Evolutionary conservation across 2,113 vertebrate genomes (phyloP), one percentile per base, ranked within the genome.

Genomic region (Rhea americana): DNA sequence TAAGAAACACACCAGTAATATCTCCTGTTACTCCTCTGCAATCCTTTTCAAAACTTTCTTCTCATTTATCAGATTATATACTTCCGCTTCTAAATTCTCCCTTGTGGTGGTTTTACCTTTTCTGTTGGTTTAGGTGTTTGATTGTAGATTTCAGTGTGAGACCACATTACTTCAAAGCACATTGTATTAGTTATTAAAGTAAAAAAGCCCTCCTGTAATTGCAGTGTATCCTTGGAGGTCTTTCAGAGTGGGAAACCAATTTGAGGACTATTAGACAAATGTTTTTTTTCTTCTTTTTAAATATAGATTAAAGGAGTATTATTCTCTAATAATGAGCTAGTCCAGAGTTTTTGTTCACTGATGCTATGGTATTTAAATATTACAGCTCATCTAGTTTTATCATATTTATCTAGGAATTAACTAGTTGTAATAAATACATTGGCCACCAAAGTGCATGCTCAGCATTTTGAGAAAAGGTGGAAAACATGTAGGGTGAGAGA

Each of bases 1-100:
- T 95, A 98, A 98, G 96, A 98, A 96, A 97, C 95, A 97, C 85
- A 96, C 70, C 72, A 90, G 82, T 91, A 95, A 78, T 97, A 96
- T 91, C 94, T 97, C 94, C 85, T 94, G 58, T 95, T 97, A 94
- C 87, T 94, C 67, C 67, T 96, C 83, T 90, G 74, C 89, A 97
- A 95, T 92, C 87, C 88, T 94, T 97, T 95, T 94, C 84, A 94
- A 97, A 96, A 95, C 53, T 82, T 92, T 95, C 91, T 91, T 95
- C 81, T 83, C 58, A 5, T 93, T 97, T 97, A 93, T 96, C 93
- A 95, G 86, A 94, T 96, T 93, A 95, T 55, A 82, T 47, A 91
- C 70, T 96, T 96, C 85, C 91, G 39, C 92, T 95, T 92, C 82
- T 93, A 95, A 91, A 94, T 86, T 95, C 79, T 97, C 89, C 90